Conservation (phyloP, 2,888 invertebrate species). For the Stenichneumon culpator region DNA sequence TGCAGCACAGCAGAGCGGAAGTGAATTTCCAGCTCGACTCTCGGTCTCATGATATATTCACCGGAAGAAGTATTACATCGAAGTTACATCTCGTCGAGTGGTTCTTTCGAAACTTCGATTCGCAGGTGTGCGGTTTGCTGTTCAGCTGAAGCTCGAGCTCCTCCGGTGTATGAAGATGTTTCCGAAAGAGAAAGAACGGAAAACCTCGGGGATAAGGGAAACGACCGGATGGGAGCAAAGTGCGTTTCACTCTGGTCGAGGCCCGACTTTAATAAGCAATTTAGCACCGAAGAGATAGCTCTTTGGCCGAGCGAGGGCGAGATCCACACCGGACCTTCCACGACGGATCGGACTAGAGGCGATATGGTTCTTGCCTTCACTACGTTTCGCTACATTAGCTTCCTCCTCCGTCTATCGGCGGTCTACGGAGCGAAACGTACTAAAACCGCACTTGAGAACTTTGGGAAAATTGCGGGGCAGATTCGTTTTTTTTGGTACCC, state of each 20-base stretch:
- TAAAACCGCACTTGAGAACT: not conserved
- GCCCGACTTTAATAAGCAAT: conserved; percentile 44
- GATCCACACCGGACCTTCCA: conserved; percentile 3
- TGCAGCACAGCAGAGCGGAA: not conserved
- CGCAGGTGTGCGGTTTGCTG: not conserved
- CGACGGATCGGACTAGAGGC: not conserved
- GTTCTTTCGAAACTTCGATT: conserved; percentile 5
- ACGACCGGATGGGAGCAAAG: not conserved
- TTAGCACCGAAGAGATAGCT: conserved; percentile 18
- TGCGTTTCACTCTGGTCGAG: conserved; percentile 24
- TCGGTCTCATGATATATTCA: conserved; percentile 9
- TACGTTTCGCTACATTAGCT: not conserved
- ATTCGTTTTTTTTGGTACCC: no score
- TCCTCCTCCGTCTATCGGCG: not conserved
- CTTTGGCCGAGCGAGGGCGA: conserved; percentile 8
- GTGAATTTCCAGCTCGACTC: conserved; percentile 1
- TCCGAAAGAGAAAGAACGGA: not conserved
- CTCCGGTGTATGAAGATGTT: not conserved
- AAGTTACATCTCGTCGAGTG: not conserved
- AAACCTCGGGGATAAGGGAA: not conserved
- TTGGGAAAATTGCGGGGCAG: no score
- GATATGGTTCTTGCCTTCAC: not conserved
- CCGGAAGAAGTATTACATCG: not conserved
- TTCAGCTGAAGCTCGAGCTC: not conserved
- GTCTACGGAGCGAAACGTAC: not conserved